A percentile compares a stretch with the other conserved stretches of the same genome.
phyloP scores from a whole-genome alignment of 2,888 invertebrate species.

The Strigamia crassipes region DNA sequence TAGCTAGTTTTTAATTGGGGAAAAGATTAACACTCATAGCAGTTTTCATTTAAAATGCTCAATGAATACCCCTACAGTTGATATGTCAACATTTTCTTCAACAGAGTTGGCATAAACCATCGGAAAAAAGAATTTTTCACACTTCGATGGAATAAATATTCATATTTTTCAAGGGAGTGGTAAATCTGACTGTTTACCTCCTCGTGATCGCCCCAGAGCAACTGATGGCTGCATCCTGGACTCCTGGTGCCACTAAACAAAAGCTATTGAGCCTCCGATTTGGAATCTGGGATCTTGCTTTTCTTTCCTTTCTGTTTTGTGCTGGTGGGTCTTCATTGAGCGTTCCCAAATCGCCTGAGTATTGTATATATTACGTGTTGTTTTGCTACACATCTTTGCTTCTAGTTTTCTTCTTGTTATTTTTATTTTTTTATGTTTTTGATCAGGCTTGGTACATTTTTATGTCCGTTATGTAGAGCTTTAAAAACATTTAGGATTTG shows the following conservation, averaged over 20 bases:
- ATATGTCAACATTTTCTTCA: no score
- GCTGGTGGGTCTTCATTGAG: not conserved
- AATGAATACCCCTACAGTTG: no score
- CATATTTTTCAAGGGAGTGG: not conserved
- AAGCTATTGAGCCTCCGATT: not conserved
- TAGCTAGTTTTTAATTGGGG: no score
- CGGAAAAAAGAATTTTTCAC: not conserved
- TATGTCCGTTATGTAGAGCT: no score
- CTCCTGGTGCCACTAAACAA: not conserved
- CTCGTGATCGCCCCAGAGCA: not conserved
- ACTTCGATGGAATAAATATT: not conserved
- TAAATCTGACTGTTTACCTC: not conserved
- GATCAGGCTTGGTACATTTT: no score
- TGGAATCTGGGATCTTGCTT: not conserved
- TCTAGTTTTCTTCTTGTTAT: not conserved
- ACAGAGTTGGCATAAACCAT: no score
- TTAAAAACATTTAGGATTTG: no score
- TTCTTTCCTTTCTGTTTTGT: not conserved
- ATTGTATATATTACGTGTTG: not conserved
- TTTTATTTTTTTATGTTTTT: not conserved
- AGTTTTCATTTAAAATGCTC: no score
- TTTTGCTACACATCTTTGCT: not conserved
- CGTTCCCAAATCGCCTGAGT: not conserved
- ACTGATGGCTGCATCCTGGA: conserved; percentile 10
- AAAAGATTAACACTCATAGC: no score